phyloP scores from a whole-genome alignment of 2,113 vertebrate species.

The Callipepla californica region DNA sequence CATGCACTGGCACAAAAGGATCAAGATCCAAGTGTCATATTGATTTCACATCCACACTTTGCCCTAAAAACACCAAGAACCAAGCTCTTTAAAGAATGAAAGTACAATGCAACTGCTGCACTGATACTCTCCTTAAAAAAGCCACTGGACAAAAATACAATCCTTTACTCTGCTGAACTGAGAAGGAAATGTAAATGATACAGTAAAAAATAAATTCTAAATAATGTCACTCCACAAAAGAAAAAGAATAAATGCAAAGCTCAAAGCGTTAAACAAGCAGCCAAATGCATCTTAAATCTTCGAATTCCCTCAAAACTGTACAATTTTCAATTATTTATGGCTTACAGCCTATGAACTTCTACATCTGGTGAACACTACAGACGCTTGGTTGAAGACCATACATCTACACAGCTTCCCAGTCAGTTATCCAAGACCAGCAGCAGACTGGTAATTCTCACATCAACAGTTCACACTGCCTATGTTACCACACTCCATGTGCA shows the following conservation, averaged over 20 bases:
- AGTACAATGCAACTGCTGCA: background rate
- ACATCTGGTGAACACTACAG: background rate
- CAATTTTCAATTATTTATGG: background rate
- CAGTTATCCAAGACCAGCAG: background rate
- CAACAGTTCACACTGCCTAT: background rate
- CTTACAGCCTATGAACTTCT: background rate
- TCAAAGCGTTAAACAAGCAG: background rate
- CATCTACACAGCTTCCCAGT: background rate
- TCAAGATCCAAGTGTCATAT: background rate
- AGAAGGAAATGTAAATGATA: background rate
- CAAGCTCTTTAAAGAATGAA: accelerated
- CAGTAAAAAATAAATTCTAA: background rate
- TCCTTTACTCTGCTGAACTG: background rate
- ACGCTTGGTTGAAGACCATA: background rate
- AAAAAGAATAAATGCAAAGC: background rate
- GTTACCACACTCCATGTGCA: background rate
- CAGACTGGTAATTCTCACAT: background rate
- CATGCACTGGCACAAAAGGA: background rate
- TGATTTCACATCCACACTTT: background rate
- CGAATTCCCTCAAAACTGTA: background rate
- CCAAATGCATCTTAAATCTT: background rate
- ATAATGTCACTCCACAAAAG: background rate
- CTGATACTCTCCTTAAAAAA: accelerated
- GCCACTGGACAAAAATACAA: accelerated
- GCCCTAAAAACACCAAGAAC: background rate